Evolutionary conservation across 1,140 invertebrate genomes (phyloP).

Genomic region (Hycleus phaleratus): DNA sequence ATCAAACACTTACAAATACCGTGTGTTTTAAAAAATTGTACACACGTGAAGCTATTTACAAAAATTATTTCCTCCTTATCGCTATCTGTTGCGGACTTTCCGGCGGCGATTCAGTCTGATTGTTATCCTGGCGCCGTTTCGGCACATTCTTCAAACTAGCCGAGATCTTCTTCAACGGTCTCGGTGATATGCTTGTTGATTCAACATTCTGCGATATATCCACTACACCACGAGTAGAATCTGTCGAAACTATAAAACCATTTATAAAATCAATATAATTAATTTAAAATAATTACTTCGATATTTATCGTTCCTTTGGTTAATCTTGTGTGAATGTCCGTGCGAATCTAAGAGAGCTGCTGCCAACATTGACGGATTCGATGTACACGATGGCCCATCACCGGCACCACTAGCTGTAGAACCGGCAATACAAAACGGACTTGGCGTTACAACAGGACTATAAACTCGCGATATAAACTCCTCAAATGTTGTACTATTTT

Average conservation of each 20-base stretch:
- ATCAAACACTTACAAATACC: not conserved
- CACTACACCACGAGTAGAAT: slow-evolving; percentile 31
- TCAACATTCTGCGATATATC: slow-evolving; percentile 34
- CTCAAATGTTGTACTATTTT: slow-evolving; percentile 85
- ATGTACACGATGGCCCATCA: slow-evolving; percentile 20
- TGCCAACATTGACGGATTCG: slow-evolving; percentile 42
- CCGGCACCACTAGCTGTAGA: slow-evolving; percentile 19
- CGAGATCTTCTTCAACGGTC: slow-evolving; percentile 44
- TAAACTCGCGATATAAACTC: slow-evolving; percentile 81
- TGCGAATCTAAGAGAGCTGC: slow-evolving; percentile 46
- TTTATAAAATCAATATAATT: slow-evolving; percentile 2
- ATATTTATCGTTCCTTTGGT: slow-evolving; percentile 34
- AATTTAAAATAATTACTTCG: slow-evolving; percentile 27
- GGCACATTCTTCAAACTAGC: slow-evolving; percentile 44
- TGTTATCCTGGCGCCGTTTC: slow-evolving; percentile 30
- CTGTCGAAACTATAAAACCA: slow-evolving; percentile 11
- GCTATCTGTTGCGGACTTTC: slow-evolving; percentile 43
- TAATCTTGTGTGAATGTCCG: slow-evolving; percentile 29
- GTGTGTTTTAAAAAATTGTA: not conserved
- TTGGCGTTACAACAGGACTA: slow-evolving; percentile 59
- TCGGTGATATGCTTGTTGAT: slow-evolving; percentile 42
- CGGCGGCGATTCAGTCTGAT: slow-evolving; percentile 42
- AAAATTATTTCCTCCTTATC: slow-evolving; percentile 29
- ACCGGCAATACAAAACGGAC: slow-evolving; percentile 42
- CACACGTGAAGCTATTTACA: not conserved